A percentile compares a stretch with the other conserved stretches of the same genome.
These are phyloP conservation scores for Rapana venosa DNA, from an alignment of 2,888 invertebrate genomes.

Conservation along the genomic window DNA sequence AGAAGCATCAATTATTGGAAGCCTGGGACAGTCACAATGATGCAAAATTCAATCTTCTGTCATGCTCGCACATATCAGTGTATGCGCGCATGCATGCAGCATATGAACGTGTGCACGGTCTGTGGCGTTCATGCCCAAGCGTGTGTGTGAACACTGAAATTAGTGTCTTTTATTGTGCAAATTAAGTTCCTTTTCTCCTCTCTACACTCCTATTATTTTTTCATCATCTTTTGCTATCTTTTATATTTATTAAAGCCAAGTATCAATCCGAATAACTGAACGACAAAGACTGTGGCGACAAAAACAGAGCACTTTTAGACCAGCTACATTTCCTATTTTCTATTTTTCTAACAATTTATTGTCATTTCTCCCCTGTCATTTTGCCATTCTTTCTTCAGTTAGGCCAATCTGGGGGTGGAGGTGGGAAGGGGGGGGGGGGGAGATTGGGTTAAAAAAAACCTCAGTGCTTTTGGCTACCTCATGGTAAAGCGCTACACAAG, in stretches of 20 bases:
- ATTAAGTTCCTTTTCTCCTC: neutral
- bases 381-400: too few species aligned
- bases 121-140: neutral
- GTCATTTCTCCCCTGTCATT: too few species aligned
- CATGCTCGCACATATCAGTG: neutral
- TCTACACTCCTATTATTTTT: neutral
- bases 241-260: neutral
- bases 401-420: too few species aligned
- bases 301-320: neutral
- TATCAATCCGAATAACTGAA: neutral
- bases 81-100: neutral
- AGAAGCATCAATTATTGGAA: too few species aligned
- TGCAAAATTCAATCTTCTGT: too few species aligned
- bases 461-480: too few species aligned
- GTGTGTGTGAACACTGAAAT: neutral
- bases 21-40: too few species aligned
- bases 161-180: neutral
- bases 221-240: neutral
- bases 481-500: too few species aligned
- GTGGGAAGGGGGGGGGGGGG: too few species aligned
- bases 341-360: too few species aligned
- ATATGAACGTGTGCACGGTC: neutral
- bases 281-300: neutral
- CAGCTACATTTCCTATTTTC: too few species aligned
- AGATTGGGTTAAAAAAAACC: too few species aligned